These are phyloP conservation scores for Sminthurinus aureus DNA, from an alignment of 2,888 invertebrate genomes.

Conservation along the genomic window DNA sequence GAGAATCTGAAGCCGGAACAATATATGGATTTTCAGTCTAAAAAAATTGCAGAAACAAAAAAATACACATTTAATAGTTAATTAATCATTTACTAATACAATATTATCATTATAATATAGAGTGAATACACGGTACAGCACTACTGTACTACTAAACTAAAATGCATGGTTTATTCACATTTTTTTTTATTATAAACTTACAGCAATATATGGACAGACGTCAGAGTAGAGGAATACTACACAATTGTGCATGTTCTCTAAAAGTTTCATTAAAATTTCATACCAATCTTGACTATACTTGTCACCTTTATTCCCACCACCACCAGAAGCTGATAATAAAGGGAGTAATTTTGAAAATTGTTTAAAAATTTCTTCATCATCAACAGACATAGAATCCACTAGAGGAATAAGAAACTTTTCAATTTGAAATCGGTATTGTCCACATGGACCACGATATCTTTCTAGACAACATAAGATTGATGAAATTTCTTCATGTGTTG, in stretches of 20 bases:
- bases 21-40: slow-evolving; percentile 31
- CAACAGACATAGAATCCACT: slow-evolving; percentile 33
- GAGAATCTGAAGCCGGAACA: background rate
- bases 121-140: too few species aligned
- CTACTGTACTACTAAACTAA: background rate
- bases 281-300: slow-evolving; percentile 55
- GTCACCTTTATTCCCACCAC: slow-evolving; percentile 54
- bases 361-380: slow-evolving; percentile 4
- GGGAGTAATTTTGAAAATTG: slow-evolving; percentile 45
- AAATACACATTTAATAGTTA: background rate
- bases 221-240: slow-evolving; percentile 46
- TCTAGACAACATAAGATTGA: slow-evolving; percentile 50
- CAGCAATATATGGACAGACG: slow-evolving; percentile 48
- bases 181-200: slow-evolving; percentile 25
- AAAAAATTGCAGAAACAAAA: background rate
- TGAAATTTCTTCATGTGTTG: slow-evolving; percentile 41
- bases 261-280: slow-evolving; percentile 45
- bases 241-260: slow-evolving; percentile 42
- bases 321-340: slow-evolving; percentile 52
- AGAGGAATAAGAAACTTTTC: slow-evolving; percentile 47
- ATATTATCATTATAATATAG: too few species aligned
- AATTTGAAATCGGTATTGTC: slow-evolving; percentile 47
- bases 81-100: background rate
- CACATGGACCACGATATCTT: slow-evolving; percentile 55
- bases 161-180: too few species aligned